Conservation (phyloP, 1,140 invertebrate species). For the Bombus waltoni region DNA sequence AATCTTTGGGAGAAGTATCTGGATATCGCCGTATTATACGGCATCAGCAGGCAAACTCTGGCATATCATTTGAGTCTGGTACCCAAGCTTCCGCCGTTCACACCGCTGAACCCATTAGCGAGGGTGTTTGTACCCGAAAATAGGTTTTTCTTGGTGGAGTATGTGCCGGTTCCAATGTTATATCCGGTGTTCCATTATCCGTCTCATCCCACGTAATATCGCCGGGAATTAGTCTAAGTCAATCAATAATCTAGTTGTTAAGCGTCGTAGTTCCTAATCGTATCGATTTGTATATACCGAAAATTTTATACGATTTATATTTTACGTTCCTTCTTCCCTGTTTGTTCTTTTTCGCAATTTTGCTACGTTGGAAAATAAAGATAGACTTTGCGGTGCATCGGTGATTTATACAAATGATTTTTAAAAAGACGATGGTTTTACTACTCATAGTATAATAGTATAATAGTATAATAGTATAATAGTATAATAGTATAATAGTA, state of each 20-base stretch:
- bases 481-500: too few relatives aligned
- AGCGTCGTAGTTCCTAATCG: not conserved
- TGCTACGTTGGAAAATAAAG: not conserved
- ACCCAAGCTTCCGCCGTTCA: constrained; percentile 86
- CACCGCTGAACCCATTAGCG: constrained; percentile 91
- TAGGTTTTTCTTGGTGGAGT: constrained; percentile 67
- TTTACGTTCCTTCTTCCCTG: accelerated
- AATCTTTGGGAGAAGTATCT: constrained; percentile 94
- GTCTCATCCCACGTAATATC: not conserved
- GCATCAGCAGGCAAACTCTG: constrained; percentile 88
- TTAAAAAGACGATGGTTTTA: not conserved
- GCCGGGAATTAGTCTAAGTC: too few relatives aligned
- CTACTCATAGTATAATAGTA: too few relatives aligned
- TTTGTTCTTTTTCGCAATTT: accelerated
- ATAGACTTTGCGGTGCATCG: not conserved
- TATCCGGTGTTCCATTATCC: constrained; percentile 63
- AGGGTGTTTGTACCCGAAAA: constrained; percentile 90
- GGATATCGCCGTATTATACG: constrained; percentile 89
- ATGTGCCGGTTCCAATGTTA: constrained; percentile 62
- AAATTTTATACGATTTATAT: not conserved
- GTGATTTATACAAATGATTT: not conserved
- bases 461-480: too few relatives aligned
- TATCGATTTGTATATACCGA: not conserved
- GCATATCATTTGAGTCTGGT: constrained; percentile 88
- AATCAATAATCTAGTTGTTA: not conserved